phyloP scores from a whole-genome alignment of 2,113 vertebrate genomes.

The Thunnus thynnus region DNA sequence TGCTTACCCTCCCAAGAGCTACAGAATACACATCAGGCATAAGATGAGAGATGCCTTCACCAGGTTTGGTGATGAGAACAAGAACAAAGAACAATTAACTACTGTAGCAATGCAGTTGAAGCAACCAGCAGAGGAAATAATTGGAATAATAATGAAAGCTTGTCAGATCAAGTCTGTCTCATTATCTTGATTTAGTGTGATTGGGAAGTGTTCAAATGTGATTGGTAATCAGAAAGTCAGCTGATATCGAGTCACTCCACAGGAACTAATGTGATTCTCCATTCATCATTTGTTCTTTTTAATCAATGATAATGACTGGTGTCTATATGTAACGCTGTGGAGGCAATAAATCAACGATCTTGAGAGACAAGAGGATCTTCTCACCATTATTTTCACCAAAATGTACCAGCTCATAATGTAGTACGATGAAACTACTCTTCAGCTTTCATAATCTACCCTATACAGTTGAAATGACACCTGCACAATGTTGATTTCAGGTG shows the following conservation, averaged over 20 bases:
- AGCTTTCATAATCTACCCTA: too few relatives aligned
- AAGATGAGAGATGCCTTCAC: not conserved
- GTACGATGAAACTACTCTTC: too few relatives aligned
- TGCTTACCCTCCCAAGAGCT: not conserved
- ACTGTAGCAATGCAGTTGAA: not conserved
- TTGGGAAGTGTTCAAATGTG: constrained; percentile 45
- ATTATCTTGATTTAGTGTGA: constrained; percentile 42
- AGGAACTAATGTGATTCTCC: constrained; percentile 2
- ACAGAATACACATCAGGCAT: constrained; percentile 2
- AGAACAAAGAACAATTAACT: too few relatives aligned
- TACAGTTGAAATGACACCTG: too few relatives aligned
- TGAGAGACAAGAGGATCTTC: not conserved
- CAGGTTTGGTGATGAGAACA: not conserved
- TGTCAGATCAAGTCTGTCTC: not conserved
- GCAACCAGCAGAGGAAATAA: not conserved
- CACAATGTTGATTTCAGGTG: too few relatives aligned
- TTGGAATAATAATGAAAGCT: not conserved
- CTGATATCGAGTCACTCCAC: not conserved
- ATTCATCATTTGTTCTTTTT: constrained; percentile 10
- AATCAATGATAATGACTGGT: constrained; percentile 25
- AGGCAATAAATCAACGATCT: not conserved
- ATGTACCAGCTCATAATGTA: not conserved
- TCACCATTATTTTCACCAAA: not conserved
- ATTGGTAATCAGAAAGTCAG: constrained; percentile 45
- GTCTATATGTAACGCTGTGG: not conserved